Percentiles rank a stretch among this genome's conserved stretches.
These are phyloP conservation scores for Sander lucioperca DNA, from an alignment of 2,113 vertebrate genomes.

Conservation along the genomic window DNA sequence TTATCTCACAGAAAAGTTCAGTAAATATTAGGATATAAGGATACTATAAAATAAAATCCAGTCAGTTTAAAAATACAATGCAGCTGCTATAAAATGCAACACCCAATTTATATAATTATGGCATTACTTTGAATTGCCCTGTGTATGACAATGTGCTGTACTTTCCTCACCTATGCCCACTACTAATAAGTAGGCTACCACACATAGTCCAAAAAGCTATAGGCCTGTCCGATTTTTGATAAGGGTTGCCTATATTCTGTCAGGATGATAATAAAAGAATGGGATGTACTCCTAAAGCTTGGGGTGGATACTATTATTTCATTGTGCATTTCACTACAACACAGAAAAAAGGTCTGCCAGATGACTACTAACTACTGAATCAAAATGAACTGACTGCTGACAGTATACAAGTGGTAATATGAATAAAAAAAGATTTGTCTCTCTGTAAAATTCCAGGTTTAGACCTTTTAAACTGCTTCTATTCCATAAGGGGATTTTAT, in stretches of 20 bases:
- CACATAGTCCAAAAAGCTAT: not conserved
- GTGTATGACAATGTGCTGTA: not conserved
- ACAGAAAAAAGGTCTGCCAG: not conserved
- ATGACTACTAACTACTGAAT: not conserved
- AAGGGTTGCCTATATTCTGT: not conserved
- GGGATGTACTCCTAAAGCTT: not conserved
- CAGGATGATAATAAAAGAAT: not conserved
- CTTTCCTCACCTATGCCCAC: not conserved
- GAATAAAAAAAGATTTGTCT: not conserved
- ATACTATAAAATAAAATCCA: no score
- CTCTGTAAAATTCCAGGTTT: not conserved
- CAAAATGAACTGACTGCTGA: not conserved
- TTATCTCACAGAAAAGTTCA: not conserved
- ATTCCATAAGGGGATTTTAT: not conserved
- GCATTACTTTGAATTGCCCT: not conserved
- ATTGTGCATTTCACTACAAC: not conserved
- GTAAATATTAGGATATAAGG: no score
- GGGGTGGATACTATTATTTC: not conserved
- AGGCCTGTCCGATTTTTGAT: not conserved
- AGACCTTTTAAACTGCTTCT: not conserved
- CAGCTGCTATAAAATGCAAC: not conserved
- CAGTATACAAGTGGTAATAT: not conserved
- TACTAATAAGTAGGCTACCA: not conserved
- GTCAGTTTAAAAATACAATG: not conserved
- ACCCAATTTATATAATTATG: not conserved